Evolutionary conservation across 2,888 invertebrate species (phyloP), one percentile per base, ranked within the genome.

Genomic region (Scrobipalpa atriplicella): DNA sequence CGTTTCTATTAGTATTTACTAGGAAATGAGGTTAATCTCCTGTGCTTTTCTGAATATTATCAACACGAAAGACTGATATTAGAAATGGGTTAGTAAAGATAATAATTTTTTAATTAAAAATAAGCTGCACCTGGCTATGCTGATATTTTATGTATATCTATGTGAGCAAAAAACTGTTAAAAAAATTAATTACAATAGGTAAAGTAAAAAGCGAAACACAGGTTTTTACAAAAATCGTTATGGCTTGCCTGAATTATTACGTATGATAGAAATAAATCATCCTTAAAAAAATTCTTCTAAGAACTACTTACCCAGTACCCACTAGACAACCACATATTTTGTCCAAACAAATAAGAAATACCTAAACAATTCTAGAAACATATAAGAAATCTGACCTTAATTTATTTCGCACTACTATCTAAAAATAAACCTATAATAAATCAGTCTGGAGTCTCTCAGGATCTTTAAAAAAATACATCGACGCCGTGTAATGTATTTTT

Each of bases 401-500:
- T 47, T 47, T 47, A 47, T 47, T 47, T 47, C 47, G 2, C 47
- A 47, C 47, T 47, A 47, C 47, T n/a, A 16, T n/a, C n/a, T 16
- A 47, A 5, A 11, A 13, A 43, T 3, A 43, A 43, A n/a, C 16
- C 47, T 47, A 47, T 47, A 47, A 47, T 47, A n/a, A 47, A n/a
- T 16, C 47, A 29, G 47, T n/a, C 47, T 56, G 19, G 21, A 6
- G 6, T 19, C 19, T 0, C 11, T 13, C 11, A 6, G 13, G 13
- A 13, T 11, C 13, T 29, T 3, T 21, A 29, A 21, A 54, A 18
- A 19, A 56, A 56, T 29, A 29, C 21, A n/a, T 3, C n/a, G 13
- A 3, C 62, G 39, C 58, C 6, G 62, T 62, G 54, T 66, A 62
- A 66, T 66, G 52, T 39, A 62, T 29, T 60, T 67, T 64, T 66